Conservation (phyloP, 1,140 invertebrate genomes). For the Apis florea region DNA sequence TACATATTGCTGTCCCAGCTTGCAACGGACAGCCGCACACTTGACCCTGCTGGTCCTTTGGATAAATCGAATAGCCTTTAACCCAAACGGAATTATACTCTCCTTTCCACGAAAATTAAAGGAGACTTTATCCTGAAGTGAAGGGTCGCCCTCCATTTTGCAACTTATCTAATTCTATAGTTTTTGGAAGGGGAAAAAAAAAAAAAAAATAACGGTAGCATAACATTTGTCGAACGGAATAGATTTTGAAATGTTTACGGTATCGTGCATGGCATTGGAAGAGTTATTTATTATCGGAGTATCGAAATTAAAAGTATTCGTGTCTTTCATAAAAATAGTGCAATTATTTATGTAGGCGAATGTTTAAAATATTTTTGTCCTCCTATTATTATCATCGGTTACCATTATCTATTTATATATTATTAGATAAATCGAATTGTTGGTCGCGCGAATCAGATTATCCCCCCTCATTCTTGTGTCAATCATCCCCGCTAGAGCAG, state of each 20-base stretch:
- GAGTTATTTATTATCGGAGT: no score
- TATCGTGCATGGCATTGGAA: no score
- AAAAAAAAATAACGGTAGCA: no score
- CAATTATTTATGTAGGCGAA: no score
- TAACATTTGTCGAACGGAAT: no score
- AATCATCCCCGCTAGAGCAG: constrained; percentile 47
- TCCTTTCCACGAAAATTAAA: constrained; percentile 28
- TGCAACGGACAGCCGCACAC: constrained; percentile 59
- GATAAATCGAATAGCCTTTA: constrained; percentile 69
- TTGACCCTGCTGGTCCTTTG: constrained; percentile 57
- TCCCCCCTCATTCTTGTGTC: constrained; percentile 38
- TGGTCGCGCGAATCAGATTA: constrained; percentile 48
- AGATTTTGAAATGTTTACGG: no score
- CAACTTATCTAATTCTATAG: constrained; percentile 2
- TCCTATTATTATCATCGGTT: no score
- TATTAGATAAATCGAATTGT: constrained; percentile 55
- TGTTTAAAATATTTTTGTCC: no score
- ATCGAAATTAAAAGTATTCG: no score
- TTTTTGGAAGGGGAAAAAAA: background rate
- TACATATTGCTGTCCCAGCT: constrained; percentile 69
- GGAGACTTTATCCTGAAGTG: constrained; percentile 11
- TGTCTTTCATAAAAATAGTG: no score
- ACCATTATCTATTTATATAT: no score
- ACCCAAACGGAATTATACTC: constrained; percentile 53
- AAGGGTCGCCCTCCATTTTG: background rate